Conservation (phyloP, 2,888 invertebrate genomes). For the Atethmia centrago region DNA sequence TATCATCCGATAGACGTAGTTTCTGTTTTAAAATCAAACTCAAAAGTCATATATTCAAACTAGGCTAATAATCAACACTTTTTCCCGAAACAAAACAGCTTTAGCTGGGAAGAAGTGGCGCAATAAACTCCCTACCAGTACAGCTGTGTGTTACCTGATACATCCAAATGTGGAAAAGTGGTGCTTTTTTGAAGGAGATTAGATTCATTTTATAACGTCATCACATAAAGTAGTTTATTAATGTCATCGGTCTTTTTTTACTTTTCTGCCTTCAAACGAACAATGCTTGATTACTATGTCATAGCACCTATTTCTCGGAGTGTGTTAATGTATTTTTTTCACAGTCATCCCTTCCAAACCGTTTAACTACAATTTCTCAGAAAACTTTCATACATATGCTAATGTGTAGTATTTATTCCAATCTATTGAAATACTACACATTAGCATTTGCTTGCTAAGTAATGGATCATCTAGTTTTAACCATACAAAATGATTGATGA, state of each 20-base stretch:
- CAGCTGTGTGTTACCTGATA: not conserved
- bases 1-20: not conserved
- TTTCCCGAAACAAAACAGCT: no score
- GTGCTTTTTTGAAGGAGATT: not conserved
- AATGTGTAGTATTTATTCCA: no score
- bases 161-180: not conserved
- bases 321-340: not conserved
- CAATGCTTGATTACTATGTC: not conserved
- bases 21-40: not conserved
- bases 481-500: constrained; percentile 56
- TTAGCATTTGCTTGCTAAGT: constrained; percentile 35
- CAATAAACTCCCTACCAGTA: no score
- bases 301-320: not conserved
- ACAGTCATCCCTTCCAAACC: no score
- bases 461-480: constrained; percentile 56
- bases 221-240: not conserved
- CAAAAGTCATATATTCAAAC: no score
- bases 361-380: no score
- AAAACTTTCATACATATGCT: no score
- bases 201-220: not conserved
- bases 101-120: no score
- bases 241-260: not conserved
- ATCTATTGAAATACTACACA: not conserved
- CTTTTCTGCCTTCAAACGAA: not conserved
- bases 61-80: no score